Evolutionary conservation across 2,113 vertebrate species (phyloP), one percentile per base, ranked within the genome.

Genomic region (Galeopterus variegatus): DNA sequence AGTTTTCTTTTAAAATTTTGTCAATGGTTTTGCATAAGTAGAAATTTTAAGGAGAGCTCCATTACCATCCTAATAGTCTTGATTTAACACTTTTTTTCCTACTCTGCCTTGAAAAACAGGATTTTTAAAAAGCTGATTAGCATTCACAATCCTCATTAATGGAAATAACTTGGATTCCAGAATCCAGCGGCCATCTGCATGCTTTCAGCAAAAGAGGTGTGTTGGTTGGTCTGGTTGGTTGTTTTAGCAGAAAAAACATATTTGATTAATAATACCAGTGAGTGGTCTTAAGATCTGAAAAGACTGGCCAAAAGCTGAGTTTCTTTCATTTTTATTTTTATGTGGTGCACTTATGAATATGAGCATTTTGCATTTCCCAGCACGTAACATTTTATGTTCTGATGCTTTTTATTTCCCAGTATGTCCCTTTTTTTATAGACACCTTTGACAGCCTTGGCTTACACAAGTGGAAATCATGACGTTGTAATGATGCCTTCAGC

Each of bases 111-210:
- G 69, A 83, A 93, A 93, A 89, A 69, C 48, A n/a, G 12, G 41
- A 84, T 84, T 70, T 64, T 60, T 50, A 7, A 60, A 87, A 95
- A 94, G 50, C 87, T 84, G 56, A 96, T 93, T 75, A 94, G 33
- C 48, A 45, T 92, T 65, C 70, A 70, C 90, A 65, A 65, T 90
- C 70, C 6, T 0, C 72, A 60, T 33, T 84, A 58, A 58, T 92
- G 60, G 73, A 81, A 93, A 92, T 33, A n/a, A 80, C 52, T 77
- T 76, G 56, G 69, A n/a, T 56, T 9, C 19, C 4, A 79, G 83
- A 88, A 69, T 2, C 62, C 50, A 15, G 0, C 4, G 31, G 75
- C 45, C 54, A 48, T 88, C 56, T 56, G 33, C 19, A 14, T 12
- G 26, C 21, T 45, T 33, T 60, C 1, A 1, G 54, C 17, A 36